Evolutionary conservation across 2,888 invertebrate species (phyloP), one percentile per base, ranked within the genome.

Genomic region (Spilosoma lubricipeda): DNA sequence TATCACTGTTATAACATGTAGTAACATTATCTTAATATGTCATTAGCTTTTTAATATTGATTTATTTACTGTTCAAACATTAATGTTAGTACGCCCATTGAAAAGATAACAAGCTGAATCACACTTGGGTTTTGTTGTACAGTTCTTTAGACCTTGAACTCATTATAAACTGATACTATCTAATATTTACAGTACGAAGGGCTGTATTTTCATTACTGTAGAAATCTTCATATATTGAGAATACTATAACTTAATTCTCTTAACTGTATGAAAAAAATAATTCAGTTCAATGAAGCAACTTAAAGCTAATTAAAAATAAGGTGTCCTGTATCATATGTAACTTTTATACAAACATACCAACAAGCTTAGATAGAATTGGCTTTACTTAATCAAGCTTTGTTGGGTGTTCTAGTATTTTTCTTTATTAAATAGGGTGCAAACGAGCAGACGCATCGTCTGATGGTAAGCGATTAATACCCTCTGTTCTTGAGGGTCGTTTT

Each of bases 31-130:
- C 72, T 67, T 67, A 64, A 13, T 64, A 68, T 68, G 72, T 64
- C 72, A 73, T 59, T 67, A 68, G 30, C 67, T 67, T 67, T 59
- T 48, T 45, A 68, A 33, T 73, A 56, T 39, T 30, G 27, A 67
- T 67, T 9, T 42, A 39, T 63, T 42, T 70, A 42, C 63, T 56
- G 30, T 63, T 63, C n/a, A 70, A 70, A 63, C 20, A n/a, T 45
- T 36, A 3, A 2, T 52, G 23, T 45, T 33, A 23, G 45, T 45
- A 64, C 48, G 64, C 64, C 64, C 64, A 64, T 71, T n/a, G 23
- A 27, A 15, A 27, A 52, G 69, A 68, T 64, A 73, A 52, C 48
- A 36, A 7, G 13, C 15, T 68, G 68, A 45, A 67, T 48, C 70
- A 70, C 36, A 36, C 39, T 48, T 23, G 52, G 66, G n/a, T 70